Percentiles rank a stretch among this genome's conserved stretches.
phyloP scores from a whole-genome alignment of 2,797 vertebrate species.

The Neosilurus mollespiculum region DNA sequence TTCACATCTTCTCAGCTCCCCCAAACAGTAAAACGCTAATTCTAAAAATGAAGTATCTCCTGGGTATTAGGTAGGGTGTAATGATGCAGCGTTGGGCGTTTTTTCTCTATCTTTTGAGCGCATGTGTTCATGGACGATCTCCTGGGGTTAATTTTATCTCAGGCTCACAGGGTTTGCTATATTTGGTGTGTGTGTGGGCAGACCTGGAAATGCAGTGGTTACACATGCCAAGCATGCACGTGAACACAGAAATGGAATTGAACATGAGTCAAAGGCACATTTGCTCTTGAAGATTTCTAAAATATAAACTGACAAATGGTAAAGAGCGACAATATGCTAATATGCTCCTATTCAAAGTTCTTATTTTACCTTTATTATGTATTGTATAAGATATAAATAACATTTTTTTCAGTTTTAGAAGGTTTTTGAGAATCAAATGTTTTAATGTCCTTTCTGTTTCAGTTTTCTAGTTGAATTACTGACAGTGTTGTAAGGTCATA shows the following conservation, averaged over 20 bases:
- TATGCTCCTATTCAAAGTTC: too few relatives aligned
- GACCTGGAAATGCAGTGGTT: slow-evolving; percentile 37
- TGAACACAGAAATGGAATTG: background rate
- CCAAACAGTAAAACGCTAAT: background rate
- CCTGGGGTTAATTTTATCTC: slow-evolving; percentile 57
- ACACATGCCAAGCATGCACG: background rate
- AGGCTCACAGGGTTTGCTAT: slow-evolving; percentile 44
- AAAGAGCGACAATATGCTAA: background rate
- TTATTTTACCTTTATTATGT: too few relatives aligned
- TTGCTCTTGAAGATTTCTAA: background rate
- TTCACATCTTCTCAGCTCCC: background rate
- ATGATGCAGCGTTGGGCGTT: background rate
- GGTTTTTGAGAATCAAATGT: too few relatives aligned
- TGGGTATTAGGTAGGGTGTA: too few relatives aligned
- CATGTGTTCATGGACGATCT: slow-evolving; percentile 39
- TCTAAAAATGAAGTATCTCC: background rate
- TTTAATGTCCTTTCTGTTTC: too few relatives aligned
- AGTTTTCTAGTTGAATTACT: too few relatives aligned
- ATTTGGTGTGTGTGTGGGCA: slow-evolving; percentile 45
- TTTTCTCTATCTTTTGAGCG: slow-evolving; percentile 40
- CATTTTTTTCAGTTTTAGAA: too few relatives aligned
- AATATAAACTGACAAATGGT: background rate
- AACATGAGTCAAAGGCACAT: background rate
- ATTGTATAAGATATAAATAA: too few relatives aligned
- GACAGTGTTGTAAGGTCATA: too few relatives aligned